Conservation (phyloP, 2,797 vertebrate genomes). For the Salarias fasciatus region DNA sequence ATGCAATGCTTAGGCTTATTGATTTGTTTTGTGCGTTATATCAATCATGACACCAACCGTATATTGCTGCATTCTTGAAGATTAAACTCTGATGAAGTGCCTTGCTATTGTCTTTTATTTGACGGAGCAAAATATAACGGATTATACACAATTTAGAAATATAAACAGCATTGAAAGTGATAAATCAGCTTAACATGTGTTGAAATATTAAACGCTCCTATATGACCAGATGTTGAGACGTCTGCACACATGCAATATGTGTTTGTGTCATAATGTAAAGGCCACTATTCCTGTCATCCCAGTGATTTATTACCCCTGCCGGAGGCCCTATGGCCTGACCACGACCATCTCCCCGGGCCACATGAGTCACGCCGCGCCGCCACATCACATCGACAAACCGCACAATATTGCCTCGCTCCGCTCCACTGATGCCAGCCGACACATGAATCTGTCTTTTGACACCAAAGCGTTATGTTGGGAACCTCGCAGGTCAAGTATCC, state of each 20-base stretch:
- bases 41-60: constrained; percentile 62
- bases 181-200: no score
- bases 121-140: constrained; percentile 37
- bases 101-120: constrained; percentile 55
- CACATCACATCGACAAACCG: constrained; percentile 68
- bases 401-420: constrained; percentile 68
- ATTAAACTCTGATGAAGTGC: constrained; percentile 50
- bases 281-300: constrained; percentile 71
- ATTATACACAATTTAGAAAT: constrained; percentile 22
- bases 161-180: constrained; percentile 32
- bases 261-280: constrained; percentile 56
- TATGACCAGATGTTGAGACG: constrained; percentile 15
- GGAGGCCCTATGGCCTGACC: constrained; percentile 55
- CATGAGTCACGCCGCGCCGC: constrained; percentile 53
- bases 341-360: constrained; percentile 52
- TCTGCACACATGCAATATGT: constrained; percentile 23
- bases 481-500: constrained; percentile 65
- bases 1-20: constrained; percentile 67
- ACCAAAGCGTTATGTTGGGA: constrained; percentile 50
- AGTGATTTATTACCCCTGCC: constrained; percentile 78
- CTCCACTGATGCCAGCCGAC: constrained; percentile 73
- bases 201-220: constrained; percentile 3
- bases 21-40: constrained; percentile 72
- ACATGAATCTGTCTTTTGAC: constrained; percentile 73
- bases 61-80: constrained; percentile 48